Evolutionary conservation across 2,888 invertebrate species (phyloP).

Genomic region (Halictus ligatus): DNA sequence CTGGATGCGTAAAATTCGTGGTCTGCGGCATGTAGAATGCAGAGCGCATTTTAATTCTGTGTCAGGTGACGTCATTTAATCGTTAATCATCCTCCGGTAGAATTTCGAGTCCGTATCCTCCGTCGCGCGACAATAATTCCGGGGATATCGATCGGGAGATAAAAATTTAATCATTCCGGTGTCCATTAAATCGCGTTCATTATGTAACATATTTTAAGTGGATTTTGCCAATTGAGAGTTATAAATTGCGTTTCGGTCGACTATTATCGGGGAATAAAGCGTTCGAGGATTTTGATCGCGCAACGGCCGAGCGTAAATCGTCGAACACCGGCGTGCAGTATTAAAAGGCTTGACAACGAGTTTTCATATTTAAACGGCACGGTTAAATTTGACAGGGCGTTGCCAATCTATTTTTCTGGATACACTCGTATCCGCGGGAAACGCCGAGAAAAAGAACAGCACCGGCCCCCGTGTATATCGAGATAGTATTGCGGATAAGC

Average conservation of each 20-base stretch:
- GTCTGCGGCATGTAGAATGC: background rate
- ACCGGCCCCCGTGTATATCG: constrained; percentile 40
- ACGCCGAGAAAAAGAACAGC: constrained; percentile 45
- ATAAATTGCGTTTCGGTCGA: background rate
- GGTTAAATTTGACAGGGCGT: constrained; percentile 26
- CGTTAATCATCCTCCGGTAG: background rate
- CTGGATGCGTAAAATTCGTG: background rate
- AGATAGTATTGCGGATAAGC: constrained; percentile 66
- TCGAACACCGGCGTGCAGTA: background rate
- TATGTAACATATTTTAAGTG: constrained; percentile 8
- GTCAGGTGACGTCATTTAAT: background rate
- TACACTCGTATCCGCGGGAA: constrained; percentile 1
- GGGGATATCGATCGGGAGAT: background rate
- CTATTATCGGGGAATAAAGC: background rate
- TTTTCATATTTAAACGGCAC: background rate
- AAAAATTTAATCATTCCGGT: background rate
- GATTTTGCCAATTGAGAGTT: background rate
- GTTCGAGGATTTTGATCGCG: background rate
- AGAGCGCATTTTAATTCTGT: background rate
- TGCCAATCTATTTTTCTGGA: constrained; percentile 19
- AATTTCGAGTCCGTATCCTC: background rate
- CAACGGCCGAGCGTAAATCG: background rate
- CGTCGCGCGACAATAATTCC: background rate
- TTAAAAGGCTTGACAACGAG: background rate
- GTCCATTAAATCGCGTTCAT: background rate